Base-by-base conservation (phyloP, 1,140 invertebrate species). In the Papilio polytes region DNA sequence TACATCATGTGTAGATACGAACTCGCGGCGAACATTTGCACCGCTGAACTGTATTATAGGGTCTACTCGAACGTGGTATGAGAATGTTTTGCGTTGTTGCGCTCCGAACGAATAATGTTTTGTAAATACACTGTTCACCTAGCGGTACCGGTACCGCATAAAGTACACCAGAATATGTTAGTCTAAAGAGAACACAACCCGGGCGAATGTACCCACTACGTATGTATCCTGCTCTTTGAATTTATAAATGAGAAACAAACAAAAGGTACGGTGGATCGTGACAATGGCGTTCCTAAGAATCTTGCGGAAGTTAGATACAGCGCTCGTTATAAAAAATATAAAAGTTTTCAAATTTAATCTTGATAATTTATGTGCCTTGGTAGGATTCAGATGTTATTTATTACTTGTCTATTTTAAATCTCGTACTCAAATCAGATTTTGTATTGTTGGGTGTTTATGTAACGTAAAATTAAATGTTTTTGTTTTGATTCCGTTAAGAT, bases 1-100 rank as follows among this genome's bases (percentile, higher is more conserved):
- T 85, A 87, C 80, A 77, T 89, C 80, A 86, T 82, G 74, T 84
- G 80, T 82, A 82, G 80, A 80, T 83, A 82, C 82, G 82, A 84
- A 85, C 80, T 83, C 76, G 77, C 74, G 79, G 72, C 26, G 78
- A 83, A 81, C 81, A 53, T 80, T 85, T 79, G 56, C 81, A 31
- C 77, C 31, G 80, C 73, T 80, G 80, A 82, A 83, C 80, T 82
- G 81, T 82, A 48, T 82, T 80, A 56, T 78, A 78, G 77, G 78
- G 73, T 80, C 76, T 56, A 81, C 31, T 56, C 41, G 80, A 82
- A 82, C 83, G 79, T 82, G 46, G 76, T 31, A 76, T 76, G 81
- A 74, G 82, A 80, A 81, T 44, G 80, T 83, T 77, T 63, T n/a
- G 51, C 76, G 53, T 78, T 78, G 76, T 56, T 78, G 76, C 31